phyloP scores from a whole-genome alignment of 2,113 vertebrate genomes.

The Carassius carassius region DNA sequence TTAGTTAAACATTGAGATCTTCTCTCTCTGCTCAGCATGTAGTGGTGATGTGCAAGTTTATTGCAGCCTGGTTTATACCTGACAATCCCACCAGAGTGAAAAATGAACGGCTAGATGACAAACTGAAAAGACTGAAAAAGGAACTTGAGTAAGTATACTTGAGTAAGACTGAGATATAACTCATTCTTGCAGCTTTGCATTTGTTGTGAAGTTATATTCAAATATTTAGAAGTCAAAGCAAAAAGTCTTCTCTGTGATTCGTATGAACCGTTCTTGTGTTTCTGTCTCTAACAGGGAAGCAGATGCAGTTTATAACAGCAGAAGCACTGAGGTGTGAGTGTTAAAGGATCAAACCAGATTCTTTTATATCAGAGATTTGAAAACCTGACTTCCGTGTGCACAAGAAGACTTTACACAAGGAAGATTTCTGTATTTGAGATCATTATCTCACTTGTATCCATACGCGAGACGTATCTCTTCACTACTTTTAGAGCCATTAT shows the following conservation, averaged over 20 bases:
- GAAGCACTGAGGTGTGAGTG: constrained; percentile 51
- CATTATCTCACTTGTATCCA: neutral
- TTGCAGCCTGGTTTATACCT: constrained; percentile 89
- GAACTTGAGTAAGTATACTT: constrained; percentile 71
- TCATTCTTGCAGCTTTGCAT: neutral
- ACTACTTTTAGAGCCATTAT: neutral
- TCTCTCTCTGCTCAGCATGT: constrained; percentile 77
- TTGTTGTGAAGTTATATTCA: neutral
- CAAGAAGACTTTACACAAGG: neutral
- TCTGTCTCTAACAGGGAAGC: constrained; percentile 41
- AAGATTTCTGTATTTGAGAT: constrained; percentile 8
- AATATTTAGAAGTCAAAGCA: neutral
- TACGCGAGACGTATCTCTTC: neutral
- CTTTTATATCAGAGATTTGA: neutral
- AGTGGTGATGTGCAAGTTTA: constrained; percentile 85
- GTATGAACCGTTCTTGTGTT: neutral
- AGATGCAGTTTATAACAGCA: constrained; percentile 25
- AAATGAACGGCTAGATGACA: constrained; percentile 73
- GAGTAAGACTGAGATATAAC: neutral
- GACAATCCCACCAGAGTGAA: constrained; percentile 78
- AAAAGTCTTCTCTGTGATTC: neutral
- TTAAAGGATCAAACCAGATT: neutral
- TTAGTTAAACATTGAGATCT: neutral
- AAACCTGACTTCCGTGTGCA: neutral
- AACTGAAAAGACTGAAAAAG: constrained; percentile 62